phyloP scores from a whole-genome alignment of 2,888 invertebrate genomes.

The Xiphydria camelus region DNA sequence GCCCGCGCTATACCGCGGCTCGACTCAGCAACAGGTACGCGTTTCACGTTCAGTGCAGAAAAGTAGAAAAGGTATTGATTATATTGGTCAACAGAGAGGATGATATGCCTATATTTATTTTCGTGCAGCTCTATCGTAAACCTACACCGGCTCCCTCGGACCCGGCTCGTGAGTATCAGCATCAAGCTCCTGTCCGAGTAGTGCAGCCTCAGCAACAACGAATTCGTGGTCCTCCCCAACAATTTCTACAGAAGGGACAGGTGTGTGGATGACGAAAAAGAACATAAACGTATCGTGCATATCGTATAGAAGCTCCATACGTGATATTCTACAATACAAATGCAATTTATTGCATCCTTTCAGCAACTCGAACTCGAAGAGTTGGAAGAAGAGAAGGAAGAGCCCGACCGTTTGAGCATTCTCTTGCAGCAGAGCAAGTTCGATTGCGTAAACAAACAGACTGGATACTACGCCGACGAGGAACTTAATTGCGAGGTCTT shows the following conservation, averaged over 20 bases:
- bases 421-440: conserved; percentile 84
- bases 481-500: conserved; percentile 88
- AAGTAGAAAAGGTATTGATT: background rate
- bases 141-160: conserved; percentile 31
- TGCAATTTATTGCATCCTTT: too few relatives aligned
- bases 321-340: background rate
- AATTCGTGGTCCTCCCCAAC: conserved; percentile 10
- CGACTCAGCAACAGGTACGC: conserved; percentile 35
- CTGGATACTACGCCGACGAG: conserved; percentile 91
- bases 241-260: conserved; percentile 32
- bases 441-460: conserved; percentile 76
- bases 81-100: background rate
- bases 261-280: conserved; percentile 26
- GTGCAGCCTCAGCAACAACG: conserved; percentile 25
- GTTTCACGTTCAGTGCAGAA: too few relatives aligned
- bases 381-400: conserved; percentile 76
- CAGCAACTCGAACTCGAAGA: conserved; percentile 64
- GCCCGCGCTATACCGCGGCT: conserved; percentile 46
- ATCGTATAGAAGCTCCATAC: too few relatives aligned
- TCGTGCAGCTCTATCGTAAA: conserved; percentile 42
- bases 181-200: conserved; percentile 31
- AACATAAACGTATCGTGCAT: too few relatives aligned
- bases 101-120: too few relatives aligned
- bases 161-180: conserved; percentile 31
- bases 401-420: conserved; percentile 80